These are phyloP conservation scores for Macquaria australasica DNA, from an alignment of 2,113 vertebrate species.

Conservation along the genomic window DNA sequence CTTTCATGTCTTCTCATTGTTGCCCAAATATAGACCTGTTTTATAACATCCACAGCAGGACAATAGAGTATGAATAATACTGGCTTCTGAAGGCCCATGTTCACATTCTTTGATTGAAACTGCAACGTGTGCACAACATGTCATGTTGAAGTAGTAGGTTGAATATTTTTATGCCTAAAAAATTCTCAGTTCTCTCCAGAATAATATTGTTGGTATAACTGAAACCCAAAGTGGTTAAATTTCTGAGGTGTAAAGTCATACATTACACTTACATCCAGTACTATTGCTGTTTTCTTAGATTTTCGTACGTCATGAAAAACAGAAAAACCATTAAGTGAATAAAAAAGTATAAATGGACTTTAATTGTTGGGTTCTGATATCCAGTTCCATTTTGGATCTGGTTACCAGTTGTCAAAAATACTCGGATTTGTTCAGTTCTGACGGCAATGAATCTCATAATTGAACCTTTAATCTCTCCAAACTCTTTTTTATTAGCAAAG, in stretches of 20 bases:
- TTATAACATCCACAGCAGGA: constrained; percentile 9
- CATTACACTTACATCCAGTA: not conserved
- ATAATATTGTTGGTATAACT: not conserved
- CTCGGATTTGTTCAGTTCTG: no score
- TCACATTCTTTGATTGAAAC: not conserved
- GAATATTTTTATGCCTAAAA: not conserved
- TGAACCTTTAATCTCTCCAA: not conserved
- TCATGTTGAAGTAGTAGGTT: not conserved
- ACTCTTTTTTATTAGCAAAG: not conserved
- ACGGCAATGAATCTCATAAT: no score
- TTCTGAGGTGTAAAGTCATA: not conserved
- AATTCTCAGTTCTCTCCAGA: not conserved
- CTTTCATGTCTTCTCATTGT: constrained; percentile 31
- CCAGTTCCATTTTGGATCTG: no score
- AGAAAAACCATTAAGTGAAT: not conserved
- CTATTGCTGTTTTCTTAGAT: not conserved
- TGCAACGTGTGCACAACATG: not conserved
- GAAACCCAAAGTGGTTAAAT: not conserved
- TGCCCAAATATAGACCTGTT: constrained; percentile 14
- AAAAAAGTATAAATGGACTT: not conserved
- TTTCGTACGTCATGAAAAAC: not conserved
- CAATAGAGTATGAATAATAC: constrained; percentile 1
- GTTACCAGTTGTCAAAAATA: no score
- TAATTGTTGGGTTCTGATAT: no score
- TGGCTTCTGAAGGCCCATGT: not conserved